Conservation (phyloP, 1,140 invertebrate genomes). For the Copidosoma floridanum region DNA sequence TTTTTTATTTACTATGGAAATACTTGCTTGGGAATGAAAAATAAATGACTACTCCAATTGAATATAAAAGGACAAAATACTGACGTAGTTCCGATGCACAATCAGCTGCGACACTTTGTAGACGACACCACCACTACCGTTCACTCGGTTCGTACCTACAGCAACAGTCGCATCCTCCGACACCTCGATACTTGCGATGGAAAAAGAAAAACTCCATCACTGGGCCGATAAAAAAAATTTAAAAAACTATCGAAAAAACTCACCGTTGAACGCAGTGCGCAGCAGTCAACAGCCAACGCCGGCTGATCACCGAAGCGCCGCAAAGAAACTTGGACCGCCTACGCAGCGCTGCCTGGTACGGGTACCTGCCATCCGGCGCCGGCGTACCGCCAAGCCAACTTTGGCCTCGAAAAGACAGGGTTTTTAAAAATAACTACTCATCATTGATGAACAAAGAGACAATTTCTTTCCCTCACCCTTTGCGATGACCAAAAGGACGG, state of each 20-base stretch:
- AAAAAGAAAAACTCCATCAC: background rate
- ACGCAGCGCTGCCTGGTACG: background rate
- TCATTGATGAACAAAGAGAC: no score
- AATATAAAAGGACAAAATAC: background rate
- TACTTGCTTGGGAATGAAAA: no score
- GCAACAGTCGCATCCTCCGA: background rate
- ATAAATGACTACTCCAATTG: no score
- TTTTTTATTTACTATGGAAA: no score
- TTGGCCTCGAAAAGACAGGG: no score
- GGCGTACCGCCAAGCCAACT: background rate
- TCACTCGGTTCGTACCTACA: background rate
- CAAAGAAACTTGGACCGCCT: background rate
- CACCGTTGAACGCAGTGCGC: background rate
- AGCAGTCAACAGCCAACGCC: background rate
- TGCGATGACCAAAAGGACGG: no score
- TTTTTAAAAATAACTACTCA: no score
- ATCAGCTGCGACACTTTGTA: background rate
- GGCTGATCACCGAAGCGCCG: conserved; percentile 4
- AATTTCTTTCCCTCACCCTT: no score
- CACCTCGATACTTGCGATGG: background rate
- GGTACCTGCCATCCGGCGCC: background rate
- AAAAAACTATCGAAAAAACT: no score
- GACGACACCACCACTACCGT: background rate
- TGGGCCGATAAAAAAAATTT: background rate
- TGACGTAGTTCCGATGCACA: background rate